A percentile compares a stretch with the other conserved stretches of the same genome.
These are phyloP conservation scores for Myxocyprinus asiaticus DNA, from an alignment of 2,113 vertebrate species.

Conservation along the genomic window DNA sequence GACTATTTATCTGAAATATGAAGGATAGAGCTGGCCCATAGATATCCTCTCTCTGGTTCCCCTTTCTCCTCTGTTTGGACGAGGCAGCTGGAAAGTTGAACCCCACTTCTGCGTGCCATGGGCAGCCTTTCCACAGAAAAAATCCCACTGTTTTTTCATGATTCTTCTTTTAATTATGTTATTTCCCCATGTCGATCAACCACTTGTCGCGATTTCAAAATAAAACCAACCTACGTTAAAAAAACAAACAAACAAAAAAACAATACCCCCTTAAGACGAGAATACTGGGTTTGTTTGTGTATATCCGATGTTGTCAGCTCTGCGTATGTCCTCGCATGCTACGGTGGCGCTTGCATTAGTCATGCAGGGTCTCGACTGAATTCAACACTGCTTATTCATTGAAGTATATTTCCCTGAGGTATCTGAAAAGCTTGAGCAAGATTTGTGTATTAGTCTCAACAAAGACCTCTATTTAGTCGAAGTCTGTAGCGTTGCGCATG, in stretches of 20 bases:
- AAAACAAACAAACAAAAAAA: no score
- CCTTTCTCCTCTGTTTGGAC: constrained; percentile 64
- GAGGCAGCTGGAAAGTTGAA: constrained; percentile 67
- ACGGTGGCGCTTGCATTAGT: background rate
- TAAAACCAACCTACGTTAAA: background rate
- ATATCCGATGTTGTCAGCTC: constrained; percentile 55
- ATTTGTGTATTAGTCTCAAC: constrained; percentile 53
- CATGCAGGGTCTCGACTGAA: background rate
- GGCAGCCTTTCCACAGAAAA: constrained; percentile 71
- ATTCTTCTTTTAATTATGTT: constrained; percentile 58
- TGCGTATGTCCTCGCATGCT: constrained; percentile 16
- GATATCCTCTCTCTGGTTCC: constrained; percentile 54
- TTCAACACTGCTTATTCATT: background rate
- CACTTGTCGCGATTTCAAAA: background rate
- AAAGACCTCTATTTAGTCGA: constrained; percentile 50
- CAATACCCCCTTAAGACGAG: constrained; percentile 69
- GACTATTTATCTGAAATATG: constrained; percentile 49
- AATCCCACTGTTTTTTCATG: constrained; percentile 75
- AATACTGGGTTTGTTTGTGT: constrained; percentile 73
- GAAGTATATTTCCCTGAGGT: background rate
- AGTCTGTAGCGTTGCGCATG: constrained; percentile 61
- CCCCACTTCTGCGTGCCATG: constrained; percentile 73
- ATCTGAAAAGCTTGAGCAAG: constrained; percentile 1
- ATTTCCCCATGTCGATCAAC: constrained; percentile 47
- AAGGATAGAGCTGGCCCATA: constrained; percentile 49